Evolutionary conservation across 1,140 invertebrate genomes (phyloP), one percentile per base, ranked within the genome.

Genomic region (Drosophila pectinifera): DNA sequence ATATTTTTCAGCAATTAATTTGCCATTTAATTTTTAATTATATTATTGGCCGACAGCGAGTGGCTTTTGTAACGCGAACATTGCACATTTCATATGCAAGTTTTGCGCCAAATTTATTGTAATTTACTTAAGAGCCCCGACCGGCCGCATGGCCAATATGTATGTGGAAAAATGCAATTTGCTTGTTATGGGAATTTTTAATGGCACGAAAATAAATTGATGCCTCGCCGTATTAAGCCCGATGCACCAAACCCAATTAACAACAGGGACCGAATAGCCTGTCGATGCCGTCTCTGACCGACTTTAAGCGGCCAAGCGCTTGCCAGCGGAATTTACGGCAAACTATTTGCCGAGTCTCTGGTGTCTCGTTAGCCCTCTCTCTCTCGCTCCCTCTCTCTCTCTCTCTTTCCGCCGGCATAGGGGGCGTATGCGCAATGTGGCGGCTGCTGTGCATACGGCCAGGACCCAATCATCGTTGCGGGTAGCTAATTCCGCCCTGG

Each of bases 11-110:
- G 73, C 73, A 77, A 77, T 77, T 86, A 88, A 79, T 86, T 88
- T 83, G 46, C 58, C 64, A 79, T 86, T 88, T 83, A 79, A 88
- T 88, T 88, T 86, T 78, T 88, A 88, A 89, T 86, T 89, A 76
- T 83, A 86, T 86, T 73, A 86, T 79, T 68, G 69, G 69, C 69
- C 78, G 61, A 55, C 62, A 64, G 53, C 38, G 38, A 76, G 55
- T 63, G 74, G 53, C 78, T 42, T 83, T 75, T 58, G 49, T 67
- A 61, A 43, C 39, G 70, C 49, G 65, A 46, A 39, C 48, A 56
- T 49, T 62, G 42, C 53, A 53, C 62, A 81, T 68, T 82, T 78
- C 79, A 81, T 73, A 79, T 67, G 58, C 55, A 65, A 83, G 73
- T 79, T 76, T 68, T 61, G 59, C 28, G 51, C 48, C 78, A 80